These are phyloP conservation scores for Helicorthomorpha holstii DNA, from an alignment of 1,140 invertebrate genomes.

Conservation along the genomic window DNA sequence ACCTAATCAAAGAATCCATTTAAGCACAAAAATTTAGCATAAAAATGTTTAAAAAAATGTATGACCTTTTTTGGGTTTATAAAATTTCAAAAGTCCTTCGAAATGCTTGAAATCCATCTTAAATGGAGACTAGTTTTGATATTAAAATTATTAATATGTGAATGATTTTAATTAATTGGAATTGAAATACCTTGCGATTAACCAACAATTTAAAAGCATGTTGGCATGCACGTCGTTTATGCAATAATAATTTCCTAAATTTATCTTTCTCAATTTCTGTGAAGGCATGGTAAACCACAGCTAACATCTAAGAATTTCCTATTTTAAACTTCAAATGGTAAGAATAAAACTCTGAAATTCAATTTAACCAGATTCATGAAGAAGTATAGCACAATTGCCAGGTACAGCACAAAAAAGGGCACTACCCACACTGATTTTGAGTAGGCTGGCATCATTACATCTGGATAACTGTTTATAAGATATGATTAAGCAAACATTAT, in stretches of 20 bases:
- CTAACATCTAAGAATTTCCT: conserved; percentile 44
- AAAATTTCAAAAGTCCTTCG: conserved; percentile 59
- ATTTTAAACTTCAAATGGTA: neutral
- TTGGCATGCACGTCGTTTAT: conserved; percentile 64
- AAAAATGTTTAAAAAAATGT: conserved; percentile 10
- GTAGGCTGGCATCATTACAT: conserved; percentile 87
- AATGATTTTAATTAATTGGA: too few relatives aligned
- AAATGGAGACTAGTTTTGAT: conserved; percentile 46
- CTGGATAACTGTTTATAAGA: conserved; percentile 49
- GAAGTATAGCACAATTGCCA: conserved; percentile 67
- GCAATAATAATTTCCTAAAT: conserved; percentile 63
- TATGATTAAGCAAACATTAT: neutral
- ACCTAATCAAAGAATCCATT: conserved; percentile 29
- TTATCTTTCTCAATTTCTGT: conserved; percentile 73
- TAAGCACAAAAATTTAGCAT: neutral
- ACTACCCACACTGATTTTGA: conserved; percentile 57
- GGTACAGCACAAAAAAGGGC: conserved; percentile 73
- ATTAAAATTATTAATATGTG: conserved; percentile 46
- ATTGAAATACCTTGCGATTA: conserved; percentile 22
- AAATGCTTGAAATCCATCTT: conserved; percentile 57
- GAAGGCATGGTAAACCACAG: conserved; percentile 81
- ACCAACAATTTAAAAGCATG: conserved; percentile 47
- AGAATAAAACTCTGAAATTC: conserved; percentile 2
- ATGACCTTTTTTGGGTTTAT: conserved; percentile 52
- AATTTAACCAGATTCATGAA: conserved; percentile 67